Evolutionary conservation across 2,113 vertebrate genomes (phyloP).

Genomic region (Zosterops pallidus): DNA sequence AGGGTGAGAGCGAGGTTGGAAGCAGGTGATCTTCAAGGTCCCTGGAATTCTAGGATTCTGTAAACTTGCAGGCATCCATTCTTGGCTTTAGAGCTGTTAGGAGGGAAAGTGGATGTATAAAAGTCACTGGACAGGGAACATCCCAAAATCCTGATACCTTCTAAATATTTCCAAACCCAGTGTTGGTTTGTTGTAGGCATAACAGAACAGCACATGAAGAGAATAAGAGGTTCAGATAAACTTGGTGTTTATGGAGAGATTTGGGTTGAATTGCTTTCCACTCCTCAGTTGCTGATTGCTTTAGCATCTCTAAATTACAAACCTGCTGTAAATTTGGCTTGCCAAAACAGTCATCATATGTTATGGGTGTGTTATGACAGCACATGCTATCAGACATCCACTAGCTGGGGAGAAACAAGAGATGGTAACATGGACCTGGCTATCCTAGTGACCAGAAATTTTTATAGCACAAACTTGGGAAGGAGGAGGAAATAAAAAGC

Average conservation of each 20-base stretch:
- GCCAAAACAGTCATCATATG: neutral
- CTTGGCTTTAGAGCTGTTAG: neutral
- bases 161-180: neutral
- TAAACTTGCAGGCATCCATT: neutral
- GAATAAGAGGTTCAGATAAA: neutral
- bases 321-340: neutral
- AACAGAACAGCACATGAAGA: neutral
- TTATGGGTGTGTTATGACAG: neutral
- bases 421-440: neutral
- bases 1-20: neutral
- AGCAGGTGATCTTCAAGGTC: neutral
- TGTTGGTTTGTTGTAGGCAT: neutral
- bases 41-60: neutral
- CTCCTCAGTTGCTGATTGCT: neutral
- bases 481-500: neutral
- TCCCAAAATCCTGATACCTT: neutral
- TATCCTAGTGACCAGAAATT: neutral
- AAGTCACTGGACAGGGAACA: rapidly evolving
- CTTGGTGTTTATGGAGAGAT: neutral
- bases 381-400: neutral
- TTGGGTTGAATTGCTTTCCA: neutral
- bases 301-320: neutral
- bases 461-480: neutral
- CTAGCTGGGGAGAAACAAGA: neutral
- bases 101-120: neutral